Base-by-base conservation (phyloP, 2,888 invertebrate genomes). In the Embidobia sp. region DNA sequence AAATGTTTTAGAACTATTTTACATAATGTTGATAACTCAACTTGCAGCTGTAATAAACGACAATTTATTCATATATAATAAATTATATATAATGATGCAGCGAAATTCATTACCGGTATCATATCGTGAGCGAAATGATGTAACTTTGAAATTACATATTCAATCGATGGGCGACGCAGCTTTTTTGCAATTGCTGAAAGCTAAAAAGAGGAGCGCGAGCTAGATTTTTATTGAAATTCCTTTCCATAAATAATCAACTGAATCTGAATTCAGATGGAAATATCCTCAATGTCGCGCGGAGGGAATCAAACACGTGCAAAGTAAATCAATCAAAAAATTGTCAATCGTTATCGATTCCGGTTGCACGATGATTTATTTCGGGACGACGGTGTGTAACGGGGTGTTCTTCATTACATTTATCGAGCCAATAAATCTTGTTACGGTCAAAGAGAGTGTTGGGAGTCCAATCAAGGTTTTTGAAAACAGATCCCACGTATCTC, bases 341-440 rank as follows among this genome's bases (percentile, higher is more conserved):
- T 70, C 70, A 70, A 51, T 51, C 59, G 42, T 61, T 70, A 70
- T 70, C 70, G 40, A 69, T 69, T 49, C 69, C 69, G 49, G 49
- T 69, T 49, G 3, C 48, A 29, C 37, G 59, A 69, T 69, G 57
- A 69, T 69, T 69, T 69, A 69, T 59, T 69, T 49, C 3, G 49
- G 57, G 40, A 37, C 15, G 10, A 37, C 27, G 18, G 16, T 11
- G 15, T 49, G 49, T 59, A 67, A 69, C 69, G 59, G 69, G 59
- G 59, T 69, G 49, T 69, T 69, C 42, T 59, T 69, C 59, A 59
- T 69, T 61, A 59, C 75, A 46, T 67, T 48, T 63, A 75, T 67
- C 67, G 11, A 18, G 67, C 7, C 67, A 46, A 75, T 75, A 75
- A 67, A 75, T 75, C 75, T 53, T 51, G 49, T 22, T 37, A 19